phyloP scores from a whole-genome alignment of 2,888 invertebrate genomes.

The Anagyrus pseudococci region DNA sequence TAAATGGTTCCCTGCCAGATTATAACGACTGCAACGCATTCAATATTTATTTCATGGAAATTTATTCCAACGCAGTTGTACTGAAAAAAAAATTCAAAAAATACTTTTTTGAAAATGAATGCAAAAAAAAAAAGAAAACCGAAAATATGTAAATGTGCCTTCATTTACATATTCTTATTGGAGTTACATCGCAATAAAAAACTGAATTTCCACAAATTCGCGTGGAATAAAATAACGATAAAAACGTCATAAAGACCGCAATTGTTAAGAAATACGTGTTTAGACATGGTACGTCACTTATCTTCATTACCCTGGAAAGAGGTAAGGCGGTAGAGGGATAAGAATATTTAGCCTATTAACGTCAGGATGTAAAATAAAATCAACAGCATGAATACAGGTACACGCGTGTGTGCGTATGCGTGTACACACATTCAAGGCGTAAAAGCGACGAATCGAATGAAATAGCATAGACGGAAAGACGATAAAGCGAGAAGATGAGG shows the following conservation, averaged over 20 bases:
- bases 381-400: background rate
- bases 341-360: background rate
- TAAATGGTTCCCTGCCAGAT: no score
- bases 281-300: slow-evolving; percentile 10
- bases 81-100: no score
- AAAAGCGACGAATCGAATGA: slow-evolving; percentile 24
- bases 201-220: no score
- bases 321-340: background rate
- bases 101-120: no score
- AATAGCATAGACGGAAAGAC: slow-evolving; percentile 14
- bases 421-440: slow-evolving; percentile 13
- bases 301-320: background rate
- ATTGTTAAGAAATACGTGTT: background rate
- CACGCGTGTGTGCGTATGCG: background rate
- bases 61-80: no score
- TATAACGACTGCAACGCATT: background rate
- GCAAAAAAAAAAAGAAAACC: slow-evolving; percentile 10
- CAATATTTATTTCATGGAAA: background rate
- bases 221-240: no score
- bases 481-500: slow-evolving; percentile 12
- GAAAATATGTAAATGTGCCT: background rate
- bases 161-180: background rate
- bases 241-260: no score
- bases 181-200: background rate
- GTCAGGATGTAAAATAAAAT: background rate